Base-by-base conservation (phyloP, 2,113 vertebrate species). In the Collichthys lucidus region DNA sequence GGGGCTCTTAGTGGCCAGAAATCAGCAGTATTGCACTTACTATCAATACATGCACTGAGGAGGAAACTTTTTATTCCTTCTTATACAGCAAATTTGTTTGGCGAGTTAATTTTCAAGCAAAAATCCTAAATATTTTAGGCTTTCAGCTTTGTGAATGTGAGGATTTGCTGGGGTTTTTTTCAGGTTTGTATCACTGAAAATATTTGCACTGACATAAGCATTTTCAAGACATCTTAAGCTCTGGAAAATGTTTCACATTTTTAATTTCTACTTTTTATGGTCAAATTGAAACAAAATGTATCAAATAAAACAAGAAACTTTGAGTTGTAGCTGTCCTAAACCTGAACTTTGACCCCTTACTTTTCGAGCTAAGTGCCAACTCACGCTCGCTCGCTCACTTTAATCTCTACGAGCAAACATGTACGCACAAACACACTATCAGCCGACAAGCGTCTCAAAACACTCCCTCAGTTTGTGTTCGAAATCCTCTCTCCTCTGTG, bases 401-500 rank as follows among this genome's bases (percentile, higher is more conserved):
- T 9, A 17, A 49, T 77, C 74, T 12, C 31, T 14, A 12, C 16
- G 17, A 17, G 46, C 42, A 61, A 42, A 75, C 17, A 49, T 35
- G 19, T n/a, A 73, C 1, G 59, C 42, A 78, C 4, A 65, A 22
- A 62, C 10, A 40, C 31, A 35, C 4, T 4, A 80, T 53, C 20
- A 75, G 55, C 53, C 14, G 35, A 50, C 11, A 11, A 61, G 52
- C 70, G 67, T 65, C 61, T 66, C 44, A 69, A 4, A 42, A 40
- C 29, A 5, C 26, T 15, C 66, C 56, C 52, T 80, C 76, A 19
- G 55, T 63, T 88, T 74, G 62, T 73, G 79, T 50, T 79, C 55
- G 82, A 68, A 63, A 76, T 66, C 64, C 74, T 63, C 44, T 70
- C 74, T 50, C 26, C 74, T 71, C 1, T 50, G 8, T 56, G 55